phyloP scores from a whole-genome alignment of 1,140 invertebrate species.

The Polypedilum pembai region DNA sequence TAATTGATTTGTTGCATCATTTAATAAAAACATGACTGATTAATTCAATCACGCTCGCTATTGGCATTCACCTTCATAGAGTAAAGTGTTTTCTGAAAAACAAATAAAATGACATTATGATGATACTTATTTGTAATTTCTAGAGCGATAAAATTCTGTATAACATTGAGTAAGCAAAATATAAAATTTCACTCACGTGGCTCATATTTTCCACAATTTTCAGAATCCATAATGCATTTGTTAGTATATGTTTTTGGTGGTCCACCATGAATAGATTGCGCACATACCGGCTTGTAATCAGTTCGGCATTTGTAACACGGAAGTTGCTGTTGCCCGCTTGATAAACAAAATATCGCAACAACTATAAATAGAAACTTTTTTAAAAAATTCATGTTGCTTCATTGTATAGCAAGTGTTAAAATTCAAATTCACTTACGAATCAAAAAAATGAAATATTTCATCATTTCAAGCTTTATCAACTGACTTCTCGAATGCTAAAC shows the following conservation, averaged over 20 bases:
- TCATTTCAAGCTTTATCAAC: neutral
- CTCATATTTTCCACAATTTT: constrained; percentile 6
- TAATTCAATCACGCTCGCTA: no score
- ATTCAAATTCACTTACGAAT: neutral
- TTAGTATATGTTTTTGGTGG: neutral
- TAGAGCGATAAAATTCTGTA: no score
- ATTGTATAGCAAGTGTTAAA: neutral
- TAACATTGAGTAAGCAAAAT: neutral
- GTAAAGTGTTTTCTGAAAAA: neutral
- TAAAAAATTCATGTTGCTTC: neutral
- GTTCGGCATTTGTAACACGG: neutral
- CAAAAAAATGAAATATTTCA: neutral
- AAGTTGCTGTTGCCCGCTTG: neutral
- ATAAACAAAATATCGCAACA: neutral
- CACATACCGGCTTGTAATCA: neutral
- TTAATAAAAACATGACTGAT: no score
- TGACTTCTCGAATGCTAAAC: neutral
- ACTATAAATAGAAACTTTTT: neutral
- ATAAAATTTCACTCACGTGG: neutral
- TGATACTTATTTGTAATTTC: no score
- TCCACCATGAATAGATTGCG: neutral
- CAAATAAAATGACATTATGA: neutral
- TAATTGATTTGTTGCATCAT: no score
- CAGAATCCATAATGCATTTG: neutral
- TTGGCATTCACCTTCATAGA: neutral